Evolutionary conservation across 2,113 vertebrate species (phyloP).

Genomic region (Mus pahari): DNA sequence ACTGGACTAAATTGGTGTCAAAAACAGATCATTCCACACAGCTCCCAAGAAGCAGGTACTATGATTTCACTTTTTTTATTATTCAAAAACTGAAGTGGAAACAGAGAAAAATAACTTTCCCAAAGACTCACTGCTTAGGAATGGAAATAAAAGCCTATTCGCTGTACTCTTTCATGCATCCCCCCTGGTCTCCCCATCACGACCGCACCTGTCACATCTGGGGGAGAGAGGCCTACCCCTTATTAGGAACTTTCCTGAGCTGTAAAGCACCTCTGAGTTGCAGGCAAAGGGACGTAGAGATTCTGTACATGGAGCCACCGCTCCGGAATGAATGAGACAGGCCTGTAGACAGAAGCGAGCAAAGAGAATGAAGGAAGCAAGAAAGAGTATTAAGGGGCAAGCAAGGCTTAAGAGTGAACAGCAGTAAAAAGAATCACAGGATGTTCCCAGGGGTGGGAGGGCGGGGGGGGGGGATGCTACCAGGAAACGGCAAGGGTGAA

Average conservation of each 20-base stretch:
- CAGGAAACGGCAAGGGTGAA: constrained; percentile 11
- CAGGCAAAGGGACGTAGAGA: neutral
- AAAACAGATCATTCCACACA: neutral
- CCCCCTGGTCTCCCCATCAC: neutral
- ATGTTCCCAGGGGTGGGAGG: neutral
- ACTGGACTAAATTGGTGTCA: neutral
- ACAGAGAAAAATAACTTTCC: neutral
- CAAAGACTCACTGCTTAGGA: constrained; percentile 15
- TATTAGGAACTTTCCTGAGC: constrained; percentile 31
- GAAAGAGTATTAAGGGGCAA: constrained; percentile 43
- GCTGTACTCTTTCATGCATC: neutral
- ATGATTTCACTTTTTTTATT: neutral
- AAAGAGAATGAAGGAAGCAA: constrained; percentile 68
- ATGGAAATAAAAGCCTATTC: constrained; percentile 16
- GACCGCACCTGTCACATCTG: neutral
- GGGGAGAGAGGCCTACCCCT: neutral
- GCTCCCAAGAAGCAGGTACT: neutral
- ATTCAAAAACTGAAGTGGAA: constrained; percentile 43
- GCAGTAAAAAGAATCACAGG: neutral
- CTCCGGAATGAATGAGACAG: constrained; percentile 48
- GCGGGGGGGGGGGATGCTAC: neutral
- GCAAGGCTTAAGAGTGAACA: neutral
- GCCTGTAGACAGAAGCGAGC: constrained; percentile 45
- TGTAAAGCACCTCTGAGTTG: neutral
- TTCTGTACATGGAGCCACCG: neutral